These are phyloP conservation scores for Ammodytes marinus DNA, from an alignment of 2,113 vertebrate genomes.

Conservation along the genomic window DNA sequence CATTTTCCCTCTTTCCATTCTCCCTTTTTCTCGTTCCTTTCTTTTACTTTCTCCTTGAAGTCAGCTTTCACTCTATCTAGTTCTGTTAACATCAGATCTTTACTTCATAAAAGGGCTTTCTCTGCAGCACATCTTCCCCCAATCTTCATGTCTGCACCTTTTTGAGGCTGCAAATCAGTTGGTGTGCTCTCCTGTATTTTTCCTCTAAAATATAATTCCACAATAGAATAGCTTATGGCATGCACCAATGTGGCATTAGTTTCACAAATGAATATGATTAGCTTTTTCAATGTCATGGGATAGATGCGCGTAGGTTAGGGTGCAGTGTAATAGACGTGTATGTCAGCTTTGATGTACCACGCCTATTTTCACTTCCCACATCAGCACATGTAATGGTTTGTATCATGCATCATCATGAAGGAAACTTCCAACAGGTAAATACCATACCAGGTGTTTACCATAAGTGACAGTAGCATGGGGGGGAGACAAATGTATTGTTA, in stretches of 20 bases:
- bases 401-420: not conserved
- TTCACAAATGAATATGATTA: conserved; percentile 26
- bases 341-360: conserved; percentile 24
- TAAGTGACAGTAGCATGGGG: not conserved
- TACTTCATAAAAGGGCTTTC: conserved; percentile 3
- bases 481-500: not conserved
- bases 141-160: not conserved
- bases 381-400: conserved; percentile 24
- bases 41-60: conserved; percentile 3
- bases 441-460: conserved; percentile 1
- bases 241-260: conserved; percentile 15
- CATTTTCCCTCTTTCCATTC: not conserved
- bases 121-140: not conserved
- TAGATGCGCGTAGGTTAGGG: not conserved
- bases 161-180: not conserved
- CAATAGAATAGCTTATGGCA: not conserved
- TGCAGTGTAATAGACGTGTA: not conserved
- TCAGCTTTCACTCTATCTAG: not conserved
- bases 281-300: conserved; percentile 6
- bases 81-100: not conserved
- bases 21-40: not conserved
- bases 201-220: not conserved
- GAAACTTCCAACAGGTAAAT: conserved; percentile 33
- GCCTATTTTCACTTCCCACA: conserved; percentile 28
- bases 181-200: conserved; percentile 7